Evolutionary conservation across 1,140 invertebrate genomes (phyloP).

Genomic region (Oscheius sp.): DNA sequence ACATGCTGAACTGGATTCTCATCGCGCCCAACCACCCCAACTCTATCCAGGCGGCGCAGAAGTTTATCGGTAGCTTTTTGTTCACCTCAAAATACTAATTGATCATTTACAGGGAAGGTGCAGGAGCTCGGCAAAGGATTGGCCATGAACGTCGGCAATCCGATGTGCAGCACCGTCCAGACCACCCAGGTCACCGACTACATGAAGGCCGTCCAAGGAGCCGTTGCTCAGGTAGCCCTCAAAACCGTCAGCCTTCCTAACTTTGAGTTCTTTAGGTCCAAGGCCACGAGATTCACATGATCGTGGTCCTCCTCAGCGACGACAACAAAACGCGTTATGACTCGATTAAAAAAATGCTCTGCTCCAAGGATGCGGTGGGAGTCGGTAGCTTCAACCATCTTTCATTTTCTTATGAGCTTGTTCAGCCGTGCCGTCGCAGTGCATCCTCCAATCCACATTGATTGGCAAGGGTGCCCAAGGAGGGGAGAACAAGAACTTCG

Average conservation of each 20-base stretch:
- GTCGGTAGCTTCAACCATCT: not conserved
- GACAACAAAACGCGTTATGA: constrained; percentile 39
- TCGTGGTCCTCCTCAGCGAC: too few relatives aligned
- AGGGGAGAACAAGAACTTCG: constrained; percentile 36
- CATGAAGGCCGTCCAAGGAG: constrained; percentile 4
- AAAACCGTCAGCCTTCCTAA: constrained; percentile 29
- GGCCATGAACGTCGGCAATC: constrained; percentile 4
- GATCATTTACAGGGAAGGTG: not conserved
- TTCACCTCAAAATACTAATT: too few relatives aligned
- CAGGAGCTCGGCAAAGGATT: constrained; percentile 7
- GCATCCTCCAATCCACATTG: constrained; percentile 18
- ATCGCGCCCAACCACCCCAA: constrained; percentile 3
- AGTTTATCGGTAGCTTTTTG: too few relatives aligned
- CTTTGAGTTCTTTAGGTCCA: too few relatives aligned
- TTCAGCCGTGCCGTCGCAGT: constrained; percentile 24
- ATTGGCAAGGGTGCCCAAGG: constrained; percentile 6
- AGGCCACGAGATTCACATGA: too few relatives aligned
- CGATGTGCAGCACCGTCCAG: not conserved
- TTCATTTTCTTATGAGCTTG: not conserved
- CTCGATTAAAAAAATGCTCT: constrained; percentile 33
- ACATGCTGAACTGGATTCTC: constrained; percentile 27
- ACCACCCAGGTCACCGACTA: constrained; percentile 10
- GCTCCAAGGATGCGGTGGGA: not conserved
- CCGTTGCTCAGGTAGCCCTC: constrained; percentile 10
- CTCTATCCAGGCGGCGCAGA: too few relatives aligned